A percentile compares a stretch with the other conserved stretches of the same genome.
Evolutionary conservation across 2,888 invertebrate genomes (phyloP).

Genomic region (Tribolium freemani): DNA sequence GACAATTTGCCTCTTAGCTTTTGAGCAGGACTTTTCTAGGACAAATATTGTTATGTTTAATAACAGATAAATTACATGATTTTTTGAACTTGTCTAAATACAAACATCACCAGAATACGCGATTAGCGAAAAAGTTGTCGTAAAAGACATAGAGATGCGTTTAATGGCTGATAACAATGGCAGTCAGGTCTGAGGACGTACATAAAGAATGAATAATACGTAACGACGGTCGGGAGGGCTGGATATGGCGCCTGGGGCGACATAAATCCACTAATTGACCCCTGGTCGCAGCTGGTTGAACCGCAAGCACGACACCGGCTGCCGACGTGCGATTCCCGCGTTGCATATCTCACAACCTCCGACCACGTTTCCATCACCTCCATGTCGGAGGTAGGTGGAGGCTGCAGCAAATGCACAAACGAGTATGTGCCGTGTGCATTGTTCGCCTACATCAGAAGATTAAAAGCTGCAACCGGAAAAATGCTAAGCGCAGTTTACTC

Average conservation of each 20-base stretch:
- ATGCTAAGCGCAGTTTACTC: neutral
- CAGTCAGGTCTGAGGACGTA: neutral
- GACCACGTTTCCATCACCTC: constrained; percentile 41
- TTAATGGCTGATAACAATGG: neutral
- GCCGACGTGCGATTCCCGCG: constrained; percentile 45
- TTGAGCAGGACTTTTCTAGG: no score
- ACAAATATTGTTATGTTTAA: no score
- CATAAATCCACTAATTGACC: constrained; percentile 63
- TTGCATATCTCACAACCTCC: constrained; percentile 45
- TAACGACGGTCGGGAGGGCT: constrained; percentile 46
- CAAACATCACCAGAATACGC: neutral
- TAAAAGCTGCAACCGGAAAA: neutral
- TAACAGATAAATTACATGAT: no score
- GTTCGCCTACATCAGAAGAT: neutral
- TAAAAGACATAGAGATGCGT: neutral
- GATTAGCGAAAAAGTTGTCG: neutral
- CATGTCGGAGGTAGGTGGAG: constrained; percentile 21
- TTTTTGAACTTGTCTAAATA: no score
- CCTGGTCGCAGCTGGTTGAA: constrained; percentile 57
- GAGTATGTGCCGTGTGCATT: neutral
- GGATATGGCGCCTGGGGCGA: constrained; percentile 56
- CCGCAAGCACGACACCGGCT: constrained; percentile 50
- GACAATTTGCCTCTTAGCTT: no score
- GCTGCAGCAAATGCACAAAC: neutral
- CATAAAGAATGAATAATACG: constrained; percentile 31